These are phyloP conservation scores for Chaenocephalus aceratus DNA, from an alignment of 2,113 vertebrate species.

Conservation along the genomic window DNA sequence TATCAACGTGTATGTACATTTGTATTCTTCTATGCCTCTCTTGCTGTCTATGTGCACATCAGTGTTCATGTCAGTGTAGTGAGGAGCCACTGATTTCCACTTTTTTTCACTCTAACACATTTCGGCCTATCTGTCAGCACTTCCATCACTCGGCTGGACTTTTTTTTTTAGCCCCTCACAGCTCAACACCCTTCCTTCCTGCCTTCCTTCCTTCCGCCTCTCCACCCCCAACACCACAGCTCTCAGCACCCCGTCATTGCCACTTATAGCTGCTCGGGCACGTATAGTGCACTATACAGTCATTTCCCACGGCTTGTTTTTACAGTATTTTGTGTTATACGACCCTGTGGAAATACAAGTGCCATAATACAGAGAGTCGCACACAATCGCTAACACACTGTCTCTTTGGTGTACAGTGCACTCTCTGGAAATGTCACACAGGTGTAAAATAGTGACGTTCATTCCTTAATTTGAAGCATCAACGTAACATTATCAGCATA, in stretches of 20 bases:
- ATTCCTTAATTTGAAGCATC: conserved; percentile 30
- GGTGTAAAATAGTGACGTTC: conserved; percentile 39
- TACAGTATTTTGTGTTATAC: conserved; percentile 11
- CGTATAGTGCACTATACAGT: conserved; percentile 33
- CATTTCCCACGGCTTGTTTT: conserved; percentile 27
- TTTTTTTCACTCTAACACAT: conserved; percentile 37
- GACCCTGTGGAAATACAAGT: conserved; percentile 24
- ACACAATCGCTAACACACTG: neutral
- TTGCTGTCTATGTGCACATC: neutral
- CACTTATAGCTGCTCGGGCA: conserved; percentile 33
- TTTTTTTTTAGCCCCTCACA: conserved; percentile 22
- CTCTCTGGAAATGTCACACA: conserved; percentile 40
- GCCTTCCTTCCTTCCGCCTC: conserved; percentile 19
- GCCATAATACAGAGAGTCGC: conserved; percentile 12
- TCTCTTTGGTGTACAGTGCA: neutral
- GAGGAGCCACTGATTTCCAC: conserved; percentile 10
- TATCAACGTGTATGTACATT: neutral
- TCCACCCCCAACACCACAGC: conserved; percentile 34
- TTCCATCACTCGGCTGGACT: conserved; percentile 28
- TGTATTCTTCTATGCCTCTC: neutral
- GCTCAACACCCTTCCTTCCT: conserved; percentile 33
- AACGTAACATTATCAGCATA: neutral
- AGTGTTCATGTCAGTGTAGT: neutral
- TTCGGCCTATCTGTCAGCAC: conserved; percentile 29
- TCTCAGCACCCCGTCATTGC: conserved; percentile 28